These are phyloP conservation scores for Momotus momota DNA, from an alignment of 2,797 vertebrate species.

Conservation along the genomic window DNA sequence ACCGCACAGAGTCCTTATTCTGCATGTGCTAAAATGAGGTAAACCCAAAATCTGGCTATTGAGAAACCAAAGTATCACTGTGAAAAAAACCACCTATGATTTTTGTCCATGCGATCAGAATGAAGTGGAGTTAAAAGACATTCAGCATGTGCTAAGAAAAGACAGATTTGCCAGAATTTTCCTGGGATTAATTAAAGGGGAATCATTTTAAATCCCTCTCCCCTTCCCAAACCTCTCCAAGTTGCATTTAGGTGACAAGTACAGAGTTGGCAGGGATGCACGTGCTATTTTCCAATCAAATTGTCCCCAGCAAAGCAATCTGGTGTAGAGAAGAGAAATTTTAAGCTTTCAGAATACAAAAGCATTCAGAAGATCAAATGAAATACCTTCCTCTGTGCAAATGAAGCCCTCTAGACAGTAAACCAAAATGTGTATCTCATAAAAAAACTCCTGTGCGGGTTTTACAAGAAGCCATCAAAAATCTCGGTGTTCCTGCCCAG, in stretches of 20 bases:
- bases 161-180: constrained; percentile 31
- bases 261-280: neutral
- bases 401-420: neutral
- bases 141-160: neutral
- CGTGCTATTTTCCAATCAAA: neutral
- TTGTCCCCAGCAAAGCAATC: neutral
- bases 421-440: neutral
- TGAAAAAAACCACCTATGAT: neutral
- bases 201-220: neutral
- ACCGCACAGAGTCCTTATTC: neutral
- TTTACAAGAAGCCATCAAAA: neutral
- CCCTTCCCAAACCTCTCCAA: constrained; percentile 16
- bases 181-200: constrained; percentile 14
- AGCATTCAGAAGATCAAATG: neutral
- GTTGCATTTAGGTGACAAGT: constrained; percentile 8
- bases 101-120: neutral
- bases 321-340: neutral
- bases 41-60: neutral
- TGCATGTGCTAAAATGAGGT: neutral
- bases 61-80: neutral
- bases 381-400: neutral
- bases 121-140: neutral
- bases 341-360: constrained; percentile 15
- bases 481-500: neutral
- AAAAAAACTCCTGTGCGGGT: neutral